Percentiles rank a stretch among this genome's conserved stretches.
phyloP scores from a whole-genome alignment of 2,113 vertebrate genomes.

The Stomatorhinus ivindoensis region DNA sequence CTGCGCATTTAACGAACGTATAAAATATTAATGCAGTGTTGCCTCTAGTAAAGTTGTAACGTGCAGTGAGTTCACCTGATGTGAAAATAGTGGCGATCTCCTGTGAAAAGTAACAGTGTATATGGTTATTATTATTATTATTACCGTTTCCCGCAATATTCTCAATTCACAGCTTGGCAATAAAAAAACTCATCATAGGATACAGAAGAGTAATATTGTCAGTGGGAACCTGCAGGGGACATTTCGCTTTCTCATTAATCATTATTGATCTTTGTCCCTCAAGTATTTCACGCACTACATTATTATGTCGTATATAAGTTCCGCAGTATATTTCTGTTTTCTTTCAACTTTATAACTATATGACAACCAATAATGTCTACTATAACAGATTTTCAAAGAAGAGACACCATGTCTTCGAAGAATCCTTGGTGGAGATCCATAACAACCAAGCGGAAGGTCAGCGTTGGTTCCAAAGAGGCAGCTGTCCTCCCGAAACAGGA shows the following conservation, averaged over 20 bases:
- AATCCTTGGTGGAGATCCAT: slow-evolving; percentile 65
- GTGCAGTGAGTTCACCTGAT: not conserved
- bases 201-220: not conserved
- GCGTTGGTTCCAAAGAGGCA: slow-evolving; percentile 36
- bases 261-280: not conserved
- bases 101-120: not conserved
- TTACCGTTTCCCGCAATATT: not conserved
- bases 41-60: not conserved
- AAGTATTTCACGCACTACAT: not conserved
- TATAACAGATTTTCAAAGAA: not conserved
- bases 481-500: not conserved
- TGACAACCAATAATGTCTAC: not conserved
- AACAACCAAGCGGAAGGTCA: slow-evolving; percentile 55
- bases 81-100: not conserved
- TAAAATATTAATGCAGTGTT: not conserved
- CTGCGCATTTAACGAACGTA: not conserved
- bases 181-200: not conserved
- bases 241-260: not conserved
- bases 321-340: not conserved
- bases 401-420: slow-evolving; percentile 16
- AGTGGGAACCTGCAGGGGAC: not conserved
- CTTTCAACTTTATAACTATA: not conserved
- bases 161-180: not conserved
- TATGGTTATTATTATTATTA: not conserved
- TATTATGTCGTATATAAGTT: not conserved